Percentiles rank a stretch among this genome's conserved stretches.
Conservation (phyloP, 1,140 invertebrate species). For the Drosophila orena region DNA sequence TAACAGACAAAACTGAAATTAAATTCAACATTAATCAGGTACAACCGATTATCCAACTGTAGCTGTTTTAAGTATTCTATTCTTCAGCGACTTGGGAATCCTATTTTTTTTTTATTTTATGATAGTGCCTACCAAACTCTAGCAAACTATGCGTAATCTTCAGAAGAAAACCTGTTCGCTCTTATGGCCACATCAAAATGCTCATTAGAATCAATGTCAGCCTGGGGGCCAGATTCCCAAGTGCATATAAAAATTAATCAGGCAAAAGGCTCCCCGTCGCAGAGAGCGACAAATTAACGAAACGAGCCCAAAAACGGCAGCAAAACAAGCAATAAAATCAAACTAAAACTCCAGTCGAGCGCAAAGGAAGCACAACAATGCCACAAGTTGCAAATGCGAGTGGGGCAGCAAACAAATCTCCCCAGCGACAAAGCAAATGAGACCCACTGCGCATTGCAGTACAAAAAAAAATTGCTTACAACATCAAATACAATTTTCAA, state of each 20-base stretch:
- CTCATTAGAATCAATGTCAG: constrained; percentile 55
- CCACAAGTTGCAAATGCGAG: constrained; percentile 70
- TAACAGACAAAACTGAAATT: no score
- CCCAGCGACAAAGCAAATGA: constrained; percentile 78
- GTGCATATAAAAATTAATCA: constrained; percentile 60
- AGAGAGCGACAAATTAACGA: constrained; percentile 62
- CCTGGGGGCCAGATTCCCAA: constrained; percentile 34
- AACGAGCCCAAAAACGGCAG: constrained; percentile 50
- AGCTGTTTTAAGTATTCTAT: neutral
- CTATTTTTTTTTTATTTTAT: constrained; percentile 1
- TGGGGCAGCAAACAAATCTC: constrained; percentile 62
- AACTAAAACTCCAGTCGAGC: constrained; percentile 28
- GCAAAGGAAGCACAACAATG: constrained; percentile 31
- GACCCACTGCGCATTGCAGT: constrained; percentile 50
- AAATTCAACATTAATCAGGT: no score
- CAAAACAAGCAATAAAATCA: constrained; percentile 61
- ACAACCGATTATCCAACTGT: neutral
- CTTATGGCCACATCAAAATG: constrained; percentile 23
- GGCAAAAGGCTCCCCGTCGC: constrained; percentile 36
- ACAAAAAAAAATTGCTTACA: neutral
- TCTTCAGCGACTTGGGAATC: neutral
- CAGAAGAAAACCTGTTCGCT: constrained; percentile 26
- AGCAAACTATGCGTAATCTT: constrained; percentile 7
- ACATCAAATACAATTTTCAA: neutral
- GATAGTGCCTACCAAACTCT: no score